Conservation (phyloP, 2,797 vertebrate species). For the Manis javanica region DNA sequence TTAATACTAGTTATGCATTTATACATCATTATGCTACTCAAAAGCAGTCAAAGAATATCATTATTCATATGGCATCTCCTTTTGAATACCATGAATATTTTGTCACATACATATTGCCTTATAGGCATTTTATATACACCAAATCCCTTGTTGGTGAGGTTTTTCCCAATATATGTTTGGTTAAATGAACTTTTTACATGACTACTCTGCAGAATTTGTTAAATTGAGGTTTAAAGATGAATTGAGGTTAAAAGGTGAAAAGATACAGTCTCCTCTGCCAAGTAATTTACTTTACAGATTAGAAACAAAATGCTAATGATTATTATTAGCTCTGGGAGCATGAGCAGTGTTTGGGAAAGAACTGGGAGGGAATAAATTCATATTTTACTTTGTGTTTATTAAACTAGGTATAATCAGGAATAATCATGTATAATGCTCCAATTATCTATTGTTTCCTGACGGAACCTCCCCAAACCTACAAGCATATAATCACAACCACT, state of each 20-base stretch:
- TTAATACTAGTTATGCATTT: conserved; percentile 36
- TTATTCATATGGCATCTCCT: neutral
- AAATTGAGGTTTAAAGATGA: neutral
- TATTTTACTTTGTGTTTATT: neutral
- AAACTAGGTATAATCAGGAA: neutral
- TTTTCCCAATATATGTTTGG: neutral
- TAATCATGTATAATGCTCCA: neutral
- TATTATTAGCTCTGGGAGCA: neutral
- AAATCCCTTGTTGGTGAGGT: neutral
- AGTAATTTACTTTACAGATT: neutral
- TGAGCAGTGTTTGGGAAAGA: neutral
- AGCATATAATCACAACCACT: too few relatives aligned
- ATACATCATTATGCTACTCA: neutral
- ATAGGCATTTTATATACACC: neutral
- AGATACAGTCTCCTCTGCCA: neutral
- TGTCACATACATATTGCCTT: neutral
- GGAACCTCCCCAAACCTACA: neutral
- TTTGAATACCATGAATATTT: neutral
- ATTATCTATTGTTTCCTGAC: neutral
- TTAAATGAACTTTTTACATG: neutral
- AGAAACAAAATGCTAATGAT: neutral
- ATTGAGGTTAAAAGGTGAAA: neutral
- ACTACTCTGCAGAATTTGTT: neutral
- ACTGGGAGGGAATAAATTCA: neutral
- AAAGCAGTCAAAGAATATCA: conserved; percentile 13